Conservation (phyloP, 2,888 invertebrate species). For the Parnassius smintheus region DNA sequence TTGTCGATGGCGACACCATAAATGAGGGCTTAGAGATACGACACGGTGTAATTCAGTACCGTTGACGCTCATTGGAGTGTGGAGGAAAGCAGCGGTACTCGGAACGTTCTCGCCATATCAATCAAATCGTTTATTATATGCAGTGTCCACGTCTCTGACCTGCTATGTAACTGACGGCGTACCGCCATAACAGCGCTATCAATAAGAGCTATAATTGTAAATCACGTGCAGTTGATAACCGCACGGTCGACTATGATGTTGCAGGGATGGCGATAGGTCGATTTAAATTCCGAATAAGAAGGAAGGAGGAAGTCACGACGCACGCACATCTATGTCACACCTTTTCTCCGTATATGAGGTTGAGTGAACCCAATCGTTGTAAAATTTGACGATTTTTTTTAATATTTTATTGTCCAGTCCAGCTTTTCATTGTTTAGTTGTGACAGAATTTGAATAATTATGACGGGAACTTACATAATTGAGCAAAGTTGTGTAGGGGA, state of each 20-base stretch:
- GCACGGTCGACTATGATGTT: conserved; percentile 36
- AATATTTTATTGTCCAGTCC: not conserved
- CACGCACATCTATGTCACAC: conserved; percentile 73
- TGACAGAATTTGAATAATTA: no score
- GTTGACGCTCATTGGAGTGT: conserved; percentile 72
- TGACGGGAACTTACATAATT: no score
- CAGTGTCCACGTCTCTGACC: conserved; percentile 43
- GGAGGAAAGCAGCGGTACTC: conserved; percentile 72
- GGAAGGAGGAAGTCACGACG: conserved; percentile 78
- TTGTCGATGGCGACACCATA: conserved; percentile 70
- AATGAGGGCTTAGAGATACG: conserved; percentile 68
- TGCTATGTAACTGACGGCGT: conserved; percentile 18
- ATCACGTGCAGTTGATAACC: conserved; percentile 31
- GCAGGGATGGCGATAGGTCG: conserved; percentile 68
- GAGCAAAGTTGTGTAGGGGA: no score
- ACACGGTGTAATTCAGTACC: conserved; percentile 75
- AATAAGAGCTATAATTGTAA: conserved; percentile 49
- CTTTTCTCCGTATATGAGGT: conserved; percentile 77
- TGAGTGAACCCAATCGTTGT: conserved; percentile 60
- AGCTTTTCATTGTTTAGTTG: not conserved
- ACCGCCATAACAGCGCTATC: conserved; percentile 43
- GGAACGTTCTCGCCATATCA: conserved; percentile 74
- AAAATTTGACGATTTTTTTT: conserved; percentile 40
- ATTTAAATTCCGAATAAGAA: conserved; percentile 79
- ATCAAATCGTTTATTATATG: conserved; percentile 73